Base-by-base conservation (phyloP, 1,140 invertebrate species). In the Hormaphis cornu region DNA sequence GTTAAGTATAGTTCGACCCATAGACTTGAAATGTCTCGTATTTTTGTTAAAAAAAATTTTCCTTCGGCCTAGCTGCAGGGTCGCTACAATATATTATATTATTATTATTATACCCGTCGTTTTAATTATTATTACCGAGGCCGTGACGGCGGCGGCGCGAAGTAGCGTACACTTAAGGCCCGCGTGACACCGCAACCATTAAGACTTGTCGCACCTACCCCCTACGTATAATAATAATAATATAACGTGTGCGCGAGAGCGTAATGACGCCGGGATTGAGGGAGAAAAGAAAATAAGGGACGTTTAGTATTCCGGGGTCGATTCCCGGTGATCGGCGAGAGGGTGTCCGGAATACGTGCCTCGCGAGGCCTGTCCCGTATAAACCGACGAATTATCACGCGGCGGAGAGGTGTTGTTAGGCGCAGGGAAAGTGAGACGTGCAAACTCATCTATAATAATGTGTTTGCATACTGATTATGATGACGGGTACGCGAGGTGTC, bases 321-420 rank as follows among this genome's bases (percentile, higher is more conserved):
- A 33, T 9, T 8, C 4, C 9, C 16, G 16, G 54, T 40, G 54
- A 53, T 53, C 54, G 9, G 42, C 14, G 5, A n/a, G 4, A 20
- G 42, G 59, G 59, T 30, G 42, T 63, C 26, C 48, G 10, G n/a
- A 46, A 63, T 63, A 63, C 59, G 59, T 63, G 59, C 59, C 28
- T 18, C n/a, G 10, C 26, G 9, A 48, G 5, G 26, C 10, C 18
- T 42, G n/a, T 22, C 10, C 18, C 42, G n/a, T 22, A 46, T 63
- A 63, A 63, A 63, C 33, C 44, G 59, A 48, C 18, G 44, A 63
- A 63, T 63, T 63, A 63, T 46, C 42, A n/a, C n/a, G n/a, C n/a
- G n/a, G n/a, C n/a, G n/a, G n/a, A n/a, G n/a, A n/a, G n/a, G n/a
- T n/a, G n/a, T n/a, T n/a, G n/a, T n/a, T n/a, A n/a, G n/a, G n/a